These are phyloP conservation scores for Anastatus disparis DNA, from an alignment of 1,140 invertebrate species.

Conservation along the genomic window DNA sequence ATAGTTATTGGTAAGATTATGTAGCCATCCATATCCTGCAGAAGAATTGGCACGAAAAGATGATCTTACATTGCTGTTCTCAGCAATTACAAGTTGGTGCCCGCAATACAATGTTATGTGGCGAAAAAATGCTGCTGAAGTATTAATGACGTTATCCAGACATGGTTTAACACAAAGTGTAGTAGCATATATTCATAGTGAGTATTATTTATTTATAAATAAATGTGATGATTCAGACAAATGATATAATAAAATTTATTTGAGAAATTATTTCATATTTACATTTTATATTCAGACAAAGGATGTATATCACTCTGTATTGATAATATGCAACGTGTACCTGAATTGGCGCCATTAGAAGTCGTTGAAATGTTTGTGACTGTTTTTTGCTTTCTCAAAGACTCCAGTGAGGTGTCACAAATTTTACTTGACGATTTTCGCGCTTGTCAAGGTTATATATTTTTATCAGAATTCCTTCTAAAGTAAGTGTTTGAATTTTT, in stretches of 20 bases:
- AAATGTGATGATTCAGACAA: background rate
- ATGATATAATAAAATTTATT: background rate
- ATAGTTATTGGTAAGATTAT: slow-evolving; percentile 91
- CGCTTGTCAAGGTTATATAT: slow-evolving; percentile 92
- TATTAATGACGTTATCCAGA: slow-evolving; percentile 93
- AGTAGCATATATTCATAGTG: slow-evolving; percentile 97
- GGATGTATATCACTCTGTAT: slow-evolving; percentile 94
- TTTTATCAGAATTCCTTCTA: slow-evolving; percentile 93
- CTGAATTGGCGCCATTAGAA: slow-evolving; percentile 92
- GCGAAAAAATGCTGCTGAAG: slow-evolving; percentile 96
- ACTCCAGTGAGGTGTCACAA: slow-evolving; percentile 97
- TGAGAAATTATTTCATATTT: background rate
- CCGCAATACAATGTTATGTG: slow-evolving; percentile 92
- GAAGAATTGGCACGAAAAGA: slow-evolving; percentile 97
- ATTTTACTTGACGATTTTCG: slow-evolving; percentile 95
- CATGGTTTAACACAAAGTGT: slow-evolving; percentile 93
- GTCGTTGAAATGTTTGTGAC: slow-evolving; percentile 98
- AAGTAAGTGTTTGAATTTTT: too few relatives aligned
- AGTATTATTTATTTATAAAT: slow-evolving; percentile 59
- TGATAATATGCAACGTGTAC: slow-evolving; percentile 95
- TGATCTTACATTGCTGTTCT: slow-evolving; percentile 94
- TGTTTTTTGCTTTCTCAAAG: slow-evolving; percentile 97
- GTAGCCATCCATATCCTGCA: slow-evolving; percentile 90
- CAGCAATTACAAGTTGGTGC: slow-evolving; percentile 95
- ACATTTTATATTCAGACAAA: slow-evolving; percentile 79